These are phyloP conservation scores for Tricholaema leucomelas DNA, from an alignment of 2,113 vertebrate species.

Conservation along the genomic window DNA sequence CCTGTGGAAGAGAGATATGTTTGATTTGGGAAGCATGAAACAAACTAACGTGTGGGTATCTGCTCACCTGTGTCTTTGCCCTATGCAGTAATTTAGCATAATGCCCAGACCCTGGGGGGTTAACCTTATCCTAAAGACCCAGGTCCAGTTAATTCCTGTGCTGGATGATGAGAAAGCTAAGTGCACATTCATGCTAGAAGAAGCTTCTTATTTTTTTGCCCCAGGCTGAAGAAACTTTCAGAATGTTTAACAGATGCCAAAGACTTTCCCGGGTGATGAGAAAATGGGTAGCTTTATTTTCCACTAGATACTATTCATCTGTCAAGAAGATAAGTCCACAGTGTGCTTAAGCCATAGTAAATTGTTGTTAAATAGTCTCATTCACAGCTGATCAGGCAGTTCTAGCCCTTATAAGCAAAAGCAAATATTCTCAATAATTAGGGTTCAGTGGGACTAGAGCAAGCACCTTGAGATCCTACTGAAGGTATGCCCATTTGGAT, in stretches of 20 bases:
- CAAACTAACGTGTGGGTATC: fast-evolving
- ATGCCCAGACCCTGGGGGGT: background rate
- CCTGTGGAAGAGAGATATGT: background rate
- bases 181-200: background rate
- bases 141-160: background rate
- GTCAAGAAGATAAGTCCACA: background rate
- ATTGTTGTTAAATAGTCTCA: background rate
- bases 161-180: background rate
- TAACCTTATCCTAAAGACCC: background rate
- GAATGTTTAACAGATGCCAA: background rate
- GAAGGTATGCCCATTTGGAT: background rate
- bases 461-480: background rate
- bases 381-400: background rate
- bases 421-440: background rate
- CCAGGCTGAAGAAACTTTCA: background rate
- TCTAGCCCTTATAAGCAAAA: background rate
- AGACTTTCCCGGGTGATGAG: background rate
- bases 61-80: background rate
- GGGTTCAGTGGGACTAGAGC: background rate
- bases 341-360: background rate
- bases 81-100: background rate
- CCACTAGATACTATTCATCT: background rate
- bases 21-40: background rate
- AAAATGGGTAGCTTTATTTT: background rate
- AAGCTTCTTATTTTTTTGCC: background rate